Evolutionary conservation across 64 coral and sea anemone species (phyloP).

Genomic region (Actinia tenebrosa): DNA sequence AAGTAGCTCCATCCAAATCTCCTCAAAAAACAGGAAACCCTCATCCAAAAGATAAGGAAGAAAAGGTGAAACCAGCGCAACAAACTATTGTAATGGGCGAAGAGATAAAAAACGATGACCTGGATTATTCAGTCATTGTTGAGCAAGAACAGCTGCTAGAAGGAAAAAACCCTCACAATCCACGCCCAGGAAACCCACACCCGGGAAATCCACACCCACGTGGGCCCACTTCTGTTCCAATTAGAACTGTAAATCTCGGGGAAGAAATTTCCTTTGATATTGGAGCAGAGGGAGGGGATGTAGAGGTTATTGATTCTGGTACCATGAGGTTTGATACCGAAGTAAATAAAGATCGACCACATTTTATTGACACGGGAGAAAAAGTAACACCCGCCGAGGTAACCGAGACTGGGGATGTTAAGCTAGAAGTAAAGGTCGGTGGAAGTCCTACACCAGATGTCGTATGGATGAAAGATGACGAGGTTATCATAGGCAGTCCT

Average conservation of each 20-base stretch:
- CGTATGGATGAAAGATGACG: constrained; percentile 65
- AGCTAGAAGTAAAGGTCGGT: constrained; percentile 63
- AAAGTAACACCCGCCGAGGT: constrained; percentile 47
- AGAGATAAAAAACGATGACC: neutral
- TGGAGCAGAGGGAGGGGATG: neutral
- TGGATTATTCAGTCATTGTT: neutral
- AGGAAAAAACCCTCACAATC: constrained; percentile 13
- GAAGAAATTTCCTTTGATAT: constrained; percentile 23
- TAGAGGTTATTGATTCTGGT: constrained; percentile 23
- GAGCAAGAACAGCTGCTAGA: neutral
- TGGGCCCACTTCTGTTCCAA: neutral
- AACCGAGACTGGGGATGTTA: constrained; percentile 55
- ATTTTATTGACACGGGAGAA: constrained; percentile 28
- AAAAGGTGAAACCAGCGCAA: neutral
- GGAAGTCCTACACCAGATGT: constrained; percentile 64
- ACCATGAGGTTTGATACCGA: constrained; percentile 21
- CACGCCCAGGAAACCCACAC: constrained; percentile 1
- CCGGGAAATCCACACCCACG: constrained; percentile 14
- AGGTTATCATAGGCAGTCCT: constrained; percentile 25
- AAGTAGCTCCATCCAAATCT: neutral
- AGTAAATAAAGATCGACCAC: constrained; percentile 15
- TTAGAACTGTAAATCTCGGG: neutral
- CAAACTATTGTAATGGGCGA: neutral
- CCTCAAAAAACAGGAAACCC: neutral
- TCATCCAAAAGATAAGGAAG: constrained; percentile 1